Base-by-base conservation (phyloP, 2,797 vertebrate species). In the Capromys pilorides region DNA sequence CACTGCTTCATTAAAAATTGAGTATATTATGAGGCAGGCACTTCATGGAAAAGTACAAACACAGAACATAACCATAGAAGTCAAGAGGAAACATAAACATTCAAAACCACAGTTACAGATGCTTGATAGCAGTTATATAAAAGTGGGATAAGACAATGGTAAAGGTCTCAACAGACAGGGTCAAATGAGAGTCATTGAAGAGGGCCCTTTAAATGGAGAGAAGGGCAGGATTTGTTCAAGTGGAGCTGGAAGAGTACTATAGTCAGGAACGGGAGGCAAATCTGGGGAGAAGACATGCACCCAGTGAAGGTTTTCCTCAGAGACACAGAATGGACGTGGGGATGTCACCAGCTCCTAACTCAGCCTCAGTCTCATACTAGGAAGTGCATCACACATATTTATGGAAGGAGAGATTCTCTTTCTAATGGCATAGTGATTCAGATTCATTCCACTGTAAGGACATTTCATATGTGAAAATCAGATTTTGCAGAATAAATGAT, bases 401-500 rank as follows among this genome's bases (percentile, higher is more conserved):
- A 81, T 6, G 9, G 22, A 10, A 39, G 22, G 16, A 89, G 78
- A 94, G n/a, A 49, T n/a, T 85, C 31, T 78, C 36, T 18, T 71
- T 78, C n/a, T 2, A 80, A 11, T 36, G 10, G 39, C n/a, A 45
- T 16, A 85, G 57, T 14, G 73, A 14, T 45, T 78, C 6, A 94
- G 73, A 21, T 81, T 78, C 75, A 78, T 77, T 49, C 31, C 33
- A 51, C 10, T 24, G 19, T 39, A 45, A 94, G 64, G 61, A 95
- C 54, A 78, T 10, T 59, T 59, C 22, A 57, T 82, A 62, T 19
- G 6, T 90, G 84, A 93, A 95, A 94, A 92, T 80, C 39, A 71
- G 22, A 62, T 73, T 86, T 93, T 96, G 93, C 54, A 75, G 80
- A 95, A 77, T 45, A 86, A 95, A 86, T 66, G 41, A 88, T 64